Evolutionary conservation across 2,797 vertebrate genomes (phyloP).

Genomic region (Taeniopygia guttata): DNA sequence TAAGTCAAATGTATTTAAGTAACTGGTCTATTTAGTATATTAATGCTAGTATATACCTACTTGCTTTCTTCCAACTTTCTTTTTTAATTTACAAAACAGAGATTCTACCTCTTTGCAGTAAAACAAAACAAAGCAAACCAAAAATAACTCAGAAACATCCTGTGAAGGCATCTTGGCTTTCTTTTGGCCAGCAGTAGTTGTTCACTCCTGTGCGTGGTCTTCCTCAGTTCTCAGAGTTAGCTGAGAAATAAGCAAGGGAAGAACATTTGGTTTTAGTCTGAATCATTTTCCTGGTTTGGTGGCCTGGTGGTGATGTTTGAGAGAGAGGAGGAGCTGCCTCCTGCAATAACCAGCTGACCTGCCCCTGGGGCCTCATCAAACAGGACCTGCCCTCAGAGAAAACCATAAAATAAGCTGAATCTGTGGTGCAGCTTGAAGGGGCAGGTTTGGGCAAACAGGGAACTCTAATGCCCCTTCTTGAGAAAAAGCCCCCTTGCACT

Average conservation of each 20-base stretch:
- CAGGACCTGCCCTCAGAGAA: background rate
- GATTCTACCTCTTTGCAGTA: background rate
- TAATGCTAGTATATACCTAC: background rate
- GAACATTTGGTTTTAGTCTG: background rate
- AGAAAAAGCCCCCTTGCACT: background rate
- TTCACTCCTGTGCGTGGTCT: background rate
- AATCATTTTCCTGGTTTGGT: background rate
- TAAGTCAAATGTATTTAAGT: background rate
- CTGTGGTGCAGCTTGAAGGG: background rate
- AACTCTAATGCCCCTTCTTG: background rate
- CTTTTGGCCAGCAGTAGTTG: background rate
- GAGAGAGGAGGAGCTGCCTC: background rate
- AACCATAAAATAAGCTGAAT: background rate
- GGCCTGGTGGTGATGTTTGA: background rate
- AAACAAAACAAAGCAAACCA: background rate
- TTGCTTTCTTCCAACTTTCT: background rate
- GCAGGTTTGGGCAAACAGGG: background rate
- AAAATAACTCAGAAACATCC: background rate
- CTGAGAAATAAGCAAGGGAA: background rate
- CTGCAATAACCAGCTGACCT: background rate
- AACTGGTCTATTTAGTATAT: background rate
- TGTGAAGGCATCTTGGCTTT: background rate
- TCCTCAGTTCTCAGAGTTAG: background rate
- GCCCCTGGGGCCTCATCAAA: too few relatives aligned
- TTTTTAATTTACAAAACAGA: background rate